Conservation (phyloP, 2,888 invertebrate species). For the Dione juno region DNA sequence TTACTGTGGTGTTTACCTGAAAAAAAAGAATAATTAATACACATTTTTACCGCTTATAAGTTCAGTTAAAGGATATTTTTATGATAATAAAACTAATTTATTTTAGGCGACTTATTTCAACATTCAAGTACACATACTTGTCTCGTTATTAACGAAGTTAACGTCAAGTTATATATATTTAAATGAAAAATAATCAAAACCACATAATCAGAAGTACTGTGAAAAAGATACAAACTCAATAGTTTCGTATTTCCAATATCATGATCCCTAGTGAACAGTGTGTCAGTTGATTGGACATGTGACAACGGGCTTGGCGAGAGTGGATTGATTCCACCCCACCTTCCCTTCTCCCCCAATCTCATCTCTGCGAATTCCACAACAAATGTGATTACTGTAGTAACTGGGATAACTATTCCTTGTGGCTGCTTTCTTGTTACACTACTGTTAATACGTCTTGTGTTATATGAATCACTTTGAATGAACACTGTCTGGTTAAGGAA, state of each 20-base stretch:
- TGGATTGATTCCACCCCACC: constrained; percentile 74
- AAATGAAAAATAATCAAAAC: neutral
- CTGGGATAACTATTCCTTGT: constrained; percentile 58
- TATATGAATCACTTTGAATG: neutral
- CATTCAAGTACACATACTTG: no score
- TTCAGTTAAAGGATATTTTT: neutral
- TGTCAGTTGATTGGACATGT: constrained; percentile 78
- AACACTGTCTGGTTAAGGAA: neutral
- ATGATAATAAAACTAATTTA: neutral
- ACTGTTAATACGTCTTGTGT: constrained; percentile 37
- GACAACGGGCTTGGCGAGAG: constrained; percentile 74
- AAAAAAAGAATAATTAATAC: neutral
- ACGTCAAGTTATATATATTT: no score
- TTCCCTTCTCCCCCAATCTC: constrained; percentile 40
- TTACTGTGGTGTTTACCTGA: neutral
- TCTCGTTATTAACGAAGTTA: no score
- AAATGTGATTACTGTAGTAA: constrained; percentile 70
- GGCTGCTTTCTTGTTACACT: constrained; percentile 65
- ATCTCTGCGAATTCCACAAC: constrained; percentile 60
- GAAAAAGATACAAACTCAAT: constrained; percentile 38
- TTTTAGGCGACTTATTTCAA: neutral
- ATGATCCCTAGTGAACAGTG: constrained; percentile 75
- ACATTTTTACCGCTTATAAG: neutral
- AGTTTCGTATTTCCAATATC: constrained; percentile 44
- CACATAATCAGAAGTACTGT: constrained; percentile 14